Evolutionary conservation across 2,888 invertebrate species (phyloP), one percentile per base, ranked within the genome.

Genomic region (Stenodera caucasica): DNA sequence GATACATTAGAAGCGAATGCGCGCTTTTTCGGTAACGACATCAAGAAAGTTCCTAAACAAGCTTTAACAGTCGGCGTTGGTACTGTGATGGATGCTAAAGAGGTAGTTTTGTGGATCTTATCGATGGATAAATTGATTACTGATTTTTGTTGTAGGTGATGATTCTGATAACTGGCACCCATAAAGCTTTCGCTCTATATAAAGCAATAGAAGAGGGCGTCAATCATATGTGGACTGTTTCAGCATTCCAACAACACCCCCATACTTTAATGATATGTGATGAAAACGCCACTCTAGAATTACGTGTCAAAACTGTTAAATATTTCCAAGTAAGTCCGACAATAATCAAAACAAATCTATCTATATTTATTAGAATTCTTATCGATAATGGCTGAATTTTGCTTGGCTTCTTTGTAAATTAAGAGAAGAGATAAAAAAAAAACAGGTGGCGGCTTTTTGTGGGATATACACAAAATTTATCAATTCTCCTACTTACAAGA

Each of bases 181-280:
- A 97, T 82, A 99, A 99, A 82, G 88, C 98, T 11, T 92, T 96
- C 77, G 98, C 99, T 57, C 85, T 99, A 64, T 93, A 97, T 78
- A 97, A 97, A 82, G 98, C 98, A 9, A 94, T 99, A 73, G 99
- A 99, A 82, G 96, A 98, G 81, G 98, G 98, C 58, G 90, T 99
- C 11, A 98, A 95, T 84, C 98, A 99, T 82, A 99, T 99, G 98
- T 99, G 98, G 97, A 99, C 99, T 0, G 98, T 98, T 45, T 97
- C 96, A 49, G 98, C 98, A 54, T 97, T 99, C 84, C 98, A 97
- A 81, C 94, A 95, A 80, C 98, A 99, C 82, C 89, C 91, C 52
- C 88, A 90, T 75, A 90, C 97, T 29, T 84, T 97, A 60, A 96
- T 98, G 85, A 86, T 99, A 65, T 97, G 96, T 80, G 98, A 99